Evolutionary conservation across 2,888 invertebrate species (phyloP).

Genomic region (Meiosimyza platycephala): DNA sequence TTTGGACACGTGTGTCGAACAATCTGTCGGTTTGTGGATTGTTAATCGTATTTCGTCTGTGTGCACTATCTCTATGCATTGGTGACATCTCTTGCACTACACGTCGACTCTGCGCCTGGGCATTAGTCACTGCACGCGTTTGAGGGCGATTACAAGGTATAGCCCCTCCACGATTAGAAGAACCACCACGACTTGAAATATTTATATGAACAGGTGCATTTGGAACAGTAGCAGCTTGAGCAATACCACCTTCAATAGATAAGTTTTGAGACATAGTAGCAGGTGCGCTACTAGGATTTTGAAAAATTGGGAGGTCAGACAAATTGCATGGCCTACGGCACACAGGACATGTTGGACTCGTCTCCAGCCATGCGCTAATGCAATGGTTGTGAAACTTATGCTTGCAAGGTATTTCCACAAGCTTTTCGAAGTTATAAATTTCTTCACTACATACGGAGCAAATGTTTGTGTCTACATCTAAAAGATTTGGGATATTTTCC

Average conservation of each 20-base stretch:
- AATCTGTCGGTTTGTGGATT: too few relatives aligned
- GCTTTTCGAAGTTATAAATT: neutral
- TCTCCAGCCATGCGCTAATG: neutral
- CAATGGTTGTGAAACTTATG: neutral
- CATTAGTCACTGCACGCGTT: too few relatives aligned
- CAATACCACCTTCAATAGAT: neutral
- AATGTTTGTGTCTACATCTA: neutral
- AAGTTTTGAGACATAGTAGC: neutral
- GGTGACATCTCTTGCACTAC: too few relatives aligned
- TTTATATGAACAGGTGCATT: neutral
- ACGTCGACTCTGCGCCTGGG: too few relatives aligned
- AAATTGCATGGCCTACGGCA: neutral
- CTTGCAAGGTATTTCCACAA: neutral
- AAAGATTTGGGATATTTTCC: too few relatives aligned
- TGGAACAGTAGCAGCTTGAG: neutral
- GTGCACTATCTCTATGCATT: too few relatives aligned
- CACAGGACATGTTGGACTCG: neutral
- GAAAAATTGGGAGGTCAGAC: neutral
- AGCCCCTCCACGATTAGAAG: neutral
- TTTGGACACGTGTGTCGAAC: too few relatives aligned
- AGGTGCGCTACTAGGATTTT: neutral
- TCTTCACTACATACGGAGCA: neutral
- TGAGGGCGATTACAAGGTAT: neutral
- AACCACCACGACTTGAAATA: neutral
- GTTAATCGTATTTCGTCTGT: too few relatives aligned